Evolutionary conservation across 2,113 vertebrate genomes (phyloP), one percentile per base, ranked within the genome.

Genomic region (Apeltes quadracus): DNA sequence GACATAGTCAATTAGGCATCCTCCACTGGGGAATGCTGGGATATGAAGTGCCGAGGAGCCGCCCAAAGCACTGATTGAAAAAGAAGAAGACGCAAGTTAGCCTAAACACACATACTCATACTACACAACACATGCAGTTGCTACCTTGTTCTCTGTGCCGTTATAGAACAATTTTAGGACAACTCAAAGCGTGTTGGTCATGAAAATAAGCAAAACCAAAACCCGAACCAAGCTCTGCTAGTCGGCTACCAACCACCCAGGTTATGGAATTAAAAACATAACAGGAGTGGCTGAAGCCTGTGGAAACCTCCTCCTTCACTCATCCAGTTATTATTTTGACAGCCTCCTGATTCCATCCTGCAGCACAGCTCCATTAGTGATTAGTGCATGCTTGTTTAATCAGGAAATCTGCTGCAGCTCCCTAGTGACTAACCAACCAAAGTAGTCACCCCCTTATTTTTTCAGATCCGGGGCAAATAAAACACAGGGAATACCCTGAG

Each of bases 1-100:
- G 63, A 99, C 98, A 0, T 99, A 99, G 90, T 99, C 98, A 0
- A 99, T 98, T 72, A 99, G 95, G 89, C 98, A 99, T 61, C 97
- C 97, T 86, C 97, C 98, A 81, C 96, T 88, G 29, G 97, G 97
- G 88, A 99, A 99, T 75, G 96, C 94, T 83, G 98, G 97, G 89
- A 99, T 98, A 59, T 98, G 98, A 87, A 99, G 95, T 44, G 98
- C 97, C 4, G 97, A 98, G 15, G 97, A 95, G 74, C 97, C 97
- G 87, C 97, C 98, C 48, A 99, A 95, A 0, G 98, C 98, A 85
- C 98, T 99, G 92, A 77, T 88, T 86, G 75, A 36, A 89, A 1
- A 51, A 63, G 46, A 39, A 57, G 62, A 55, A 50, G 10, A 57
- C 7, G 62, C 77, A 22, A 74, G 25, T 66, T 22, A 74, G 50